Base-by-base conservation (phyloP, 2,113 vertebrate species). In the Indicator indicator region DNA sequence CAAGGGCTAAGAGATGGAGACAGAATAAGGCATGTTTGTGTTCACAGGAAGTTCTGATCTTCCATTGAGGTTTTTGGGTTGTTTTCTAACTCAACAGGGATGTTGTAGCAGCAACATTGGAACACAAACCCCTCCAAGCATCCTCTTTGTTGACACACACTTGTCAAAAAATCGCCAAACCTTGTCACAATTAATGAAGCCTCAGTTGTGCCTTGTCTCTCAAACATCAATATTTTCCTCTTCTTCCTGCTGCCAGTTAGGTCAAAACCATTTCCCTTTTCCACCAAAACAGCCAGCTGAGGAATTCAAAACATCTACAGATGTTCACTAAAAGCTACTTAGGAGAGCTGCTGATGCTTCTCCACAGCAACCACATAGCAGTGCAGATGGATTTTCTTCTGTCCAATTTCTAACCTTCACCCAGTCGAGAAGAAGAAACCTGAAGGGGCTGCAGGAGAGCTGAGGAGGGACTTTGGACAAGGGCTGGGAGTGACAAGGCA, bases 251-350 rank as follows among this genome's bases (percentile, higher is more conserved):
- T 88, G 58, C 48, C 73, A 68, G 36, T 60, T 42, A 83, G 88
- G 65, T 70, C 44, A 82, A 89, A 75, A 63, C 26, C n/a, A 50
- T 40, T 84, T 78, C 20, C 65, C 26, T 77, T 83, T 83, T 58
- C 80, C 80, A 92, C 32, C 42, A 73, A 80, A 85, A 75, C 40
- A 79, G 36, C 80, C 50, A 89, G 52, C 2, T 70, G 32, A 94
- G 32, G 56, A 94, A 93, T 56, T 81, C 40, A 78, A 88, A 77
- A 77, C 58, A 93, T 71, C 60, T 90, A 67, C 48, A 88, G 76
- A 81, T 64, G 46, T 48, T 90, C 90, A 73, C 12, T 18, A 60
- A 56, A 86, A 71, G 28, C 19, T 78, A 20, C 12, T 65, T 68
- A 21, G 58, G 13, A 62, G 40, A 81, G 18, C 20, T 56, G 50